These are phyloP conservation scores for Lutraria rhynchaena DNA, from an alignment of 1,140 invertebrate genomes.

Conservation along the genomic window DNA sequence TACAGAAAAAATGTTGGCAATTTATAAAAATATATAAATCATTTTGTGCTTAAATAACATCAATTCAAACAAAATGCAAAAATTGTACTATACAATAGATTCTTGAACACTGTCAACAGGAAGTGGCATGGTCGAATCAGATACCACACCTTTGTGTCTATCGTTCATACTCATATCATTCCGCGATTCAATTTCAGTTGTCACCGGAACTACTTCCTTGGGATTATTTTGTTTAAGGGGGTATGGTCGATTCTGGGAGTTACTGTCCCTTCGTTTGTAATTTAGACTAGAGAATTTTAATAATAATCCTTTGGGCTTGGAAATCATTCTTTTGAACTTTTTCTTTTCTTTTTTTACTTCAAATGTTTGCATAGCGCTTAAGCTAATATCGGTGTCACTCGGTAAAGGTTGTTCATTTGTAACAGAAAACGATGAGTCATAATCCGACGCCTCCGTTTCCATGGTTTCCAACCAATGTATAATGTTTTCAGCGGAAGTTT, in stretches of 20 bases:
- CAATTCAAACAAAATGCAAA: background rate
- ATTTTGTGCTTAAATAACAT: background rate
- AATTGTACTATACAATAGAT: constrained; percentile 46
- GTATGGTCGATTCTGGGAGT: constrained; percentile 40
- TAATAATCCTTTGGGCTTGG: constrained; percentile 53
- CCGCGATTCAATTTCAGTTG: background rate
- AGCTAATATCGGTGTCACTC: constrained; percentile 49
- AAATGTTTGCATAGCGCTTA: constrained; percentile 54
- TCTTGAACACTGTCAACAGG: constrained; percentile 52
- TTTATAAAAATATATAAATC: background rate
- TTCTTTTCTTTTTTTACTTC: constrained; percentile 51
- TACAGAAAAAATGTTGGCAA: too few relatives aligned
- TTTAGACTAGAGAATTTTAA: constrained; percentile 56
- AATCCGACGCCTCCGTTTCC: constrained; percentile 6
- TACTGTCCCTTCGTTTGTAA: constrained; percentile 51
- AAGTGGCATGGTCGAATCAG: constrained; percentile 29
- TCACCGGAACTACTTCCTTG: background rate
- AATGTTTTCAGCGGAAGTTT: constrained; percentile 48
- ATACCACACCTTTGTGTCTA: background rate
- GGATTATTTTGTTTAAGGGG: constrained; percentile 33
- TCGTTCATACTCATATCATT: background rate
- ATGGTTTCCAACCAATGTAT: constrained; percentile 56
- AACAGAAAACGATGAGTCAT: constrained; percentile 27
- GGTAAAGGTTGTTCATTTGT: constrained; percentile 29
- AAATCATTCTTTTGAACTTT: constrained; percentile 46